A percentile compares a stretch with the other conserved stretches of the same genome.
Conservation (phyloP, 2,797 vertebrate species). For the Amblyopsis hoosieri region DNA sequence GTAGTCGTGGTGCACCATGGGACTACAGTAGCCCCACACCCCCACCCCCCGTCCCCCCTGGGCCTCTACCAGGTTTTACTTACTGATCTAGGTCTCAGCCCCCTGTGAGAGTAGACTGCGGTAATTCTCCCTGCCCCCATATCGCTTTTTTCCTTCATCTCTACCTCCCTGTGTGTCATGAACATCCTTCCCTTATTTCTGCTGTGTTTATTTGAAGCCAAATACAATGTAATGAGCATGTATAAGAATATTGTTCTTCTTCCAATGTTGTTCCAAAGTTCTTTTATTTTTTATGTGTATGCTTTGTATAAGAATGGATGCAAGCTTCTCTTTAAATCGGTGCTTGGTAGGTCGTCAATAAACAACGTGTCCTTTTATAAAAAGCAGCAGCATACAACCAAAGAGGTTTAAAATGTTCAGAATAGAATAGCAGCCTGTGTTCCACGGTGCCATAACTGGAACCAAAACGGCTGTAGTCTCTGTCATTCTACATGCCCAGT, state of each 20-base stretch:
- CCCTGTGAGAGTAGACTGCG: conserved; percentile 54
- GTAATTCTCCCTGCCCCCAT: conserved; percentile 56
- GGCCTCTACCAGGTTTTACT: conserved; percentile 69
- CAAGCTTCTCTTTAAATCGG: background rate
- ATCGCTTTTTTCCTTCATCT: conserved; percentile 25
- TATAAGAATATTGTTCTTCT: background rate
- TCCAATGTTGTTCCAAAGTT: too few relatives aligned
- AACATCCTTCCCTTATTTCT: background rate
- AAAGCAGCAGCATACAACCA: too few relatives aligned
- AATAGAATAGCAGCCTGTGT: too few relatives aligned
- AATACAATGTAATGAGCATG: background rate
- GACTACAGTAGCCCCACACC: conserved; percentile 36
- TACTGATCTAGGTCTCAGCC: conserved; percentile 66
- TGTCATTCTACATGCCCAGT: background rate
- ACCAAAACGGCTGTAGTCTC: background rate
- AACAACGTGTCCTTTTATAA: too few relatives aligned
- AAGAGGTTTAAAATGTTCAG: too few relatives aligned
- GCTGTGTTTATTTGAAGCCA: background rate
- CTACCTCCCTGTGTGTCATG: conserved; percentile 4
- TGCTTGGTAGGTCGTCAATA: background rate
- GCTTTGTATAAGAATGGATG: background rate
- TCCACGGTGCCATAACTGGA: too few relatives aligned
- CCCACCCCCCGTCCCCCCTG: conserved; percentile 41
- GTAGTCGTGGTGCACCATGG: conserved; percentile 51
- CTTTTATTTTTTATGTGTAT: background rate